phyloP scores from a whole-genome alignment of 35 echinoderm and acorn worm genomes.

The Ptychodera flava region DNA sequence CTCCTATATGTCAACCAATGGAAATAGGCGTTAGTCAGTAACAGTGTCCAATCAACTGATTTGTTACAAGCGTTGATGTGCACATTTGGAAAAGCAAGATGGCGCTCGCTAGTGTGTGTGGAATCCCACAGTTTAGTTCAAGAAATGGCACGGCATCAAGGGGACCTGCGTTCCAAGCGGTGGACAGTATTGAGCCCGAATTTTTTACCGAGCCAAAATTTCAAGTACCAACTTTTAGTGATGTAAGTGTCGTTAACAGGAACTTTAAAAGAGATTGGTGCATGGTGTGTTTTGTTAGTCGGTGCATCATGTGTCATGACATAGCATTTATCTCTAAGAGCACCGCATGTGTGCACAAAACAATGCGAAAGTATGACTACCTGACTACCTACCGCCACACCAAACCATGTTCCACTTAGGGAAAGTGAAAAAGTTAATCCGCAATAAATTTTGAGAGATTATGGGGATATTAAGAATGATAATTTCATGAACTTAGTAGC shows the following conservation, averaged over 20 bases:
- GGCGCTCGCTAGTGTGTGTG: not conserved
- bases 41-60: not conserved
- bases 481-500: too few species aligned
- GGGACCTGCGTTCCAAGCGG: not conserved
- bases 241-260: slow-evolving; percentile 31
- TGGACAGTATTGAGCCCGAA: not conserved
- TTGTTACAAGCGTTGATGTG: not conserved
- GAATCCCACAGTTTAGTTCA: not conserved
- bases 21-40: too few species aligned
- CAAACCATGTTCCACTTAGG: too few species aligned
- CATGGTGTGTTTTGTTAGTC: not conserved
- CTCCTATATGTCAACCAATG: not conserved
- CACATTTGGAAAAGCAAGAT: not conserved
- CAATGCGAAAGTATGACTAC: not conserved
- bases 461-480: too few species aligned
- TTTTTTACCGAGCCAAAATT: slow-evolving; percentile 33
- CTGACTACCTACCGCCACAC: not conserved
- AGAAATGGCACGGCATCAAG: not conserved
- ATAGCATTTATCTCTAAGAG: not conserved
- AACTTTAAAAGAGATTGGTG: not conserved
- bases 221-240: slow-evolving; percentile 52
- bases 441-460: too few species aligned
- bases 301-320: not conserved
- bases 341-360: not conserved
- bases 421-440: too few species aligned